Evolutionary conservation across 2,113 vertebrate species (phyloP), one percentile per base, ranked within the genome.

Genomic region (Semnornis frantzii): DNA sequence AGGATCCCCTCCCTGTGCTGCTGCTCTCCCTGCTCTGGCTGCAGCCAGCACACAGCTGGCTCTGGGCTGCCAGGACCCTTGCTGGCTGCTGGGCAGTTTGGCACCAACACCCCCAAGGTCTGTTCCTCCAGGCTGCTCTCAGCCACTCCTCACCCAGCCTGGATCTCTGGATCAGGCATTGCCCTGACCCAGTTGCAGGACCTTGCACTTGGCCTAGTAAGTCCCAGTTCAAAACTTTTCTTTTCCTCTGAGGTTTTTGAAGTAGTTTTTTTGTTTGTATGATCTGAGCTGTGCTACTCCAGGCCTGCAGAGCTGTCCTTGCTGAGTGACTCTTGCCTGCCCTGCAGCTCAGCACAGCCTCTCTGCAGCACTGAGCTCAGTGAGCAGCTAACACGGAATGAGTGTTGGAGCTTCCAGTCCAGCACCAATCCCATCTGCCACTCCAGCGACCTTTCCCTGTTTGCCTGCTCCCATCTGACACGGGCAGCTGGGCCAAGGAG

Each of bases 401-500:
- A 69, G 90, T 91, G 91, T 88, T 90, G 94, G 82, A 91, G 85
- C 85, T 96, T 92, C 76, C 85, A 91, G 87, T 92, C 94, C 50
- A 93, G 73, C 91, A 92, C 82, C 73, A 82, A 73, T 86, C 93
- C 89, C 91, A 94, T 95, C 91, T 94, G 93, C 91, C 91, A 86
- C 89, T 89, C 89, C 72, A 85, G 79, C 88, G 93, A 96, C 90
- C 95, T 96, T 96, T 94, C 87, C 81, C 24, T 94, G 78, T 95
- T 97, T 63, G 44, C 55, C 52, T 87, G 79, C 86, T 92, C 90
- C 87, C 91, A 46, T 81, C 88, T 95, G 93, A 91, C 89, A 93
- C 10, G 91, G 91, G 87, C 93, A 95, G 79, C 91, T 87, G 83
- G 1, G 4, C 46, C 34, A 94, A 4, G 76, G 81, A 79, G 91